Conservation (phyloP, 2,888 invertebrate genomes). For the Siphlonurus alternatus region DNA sequence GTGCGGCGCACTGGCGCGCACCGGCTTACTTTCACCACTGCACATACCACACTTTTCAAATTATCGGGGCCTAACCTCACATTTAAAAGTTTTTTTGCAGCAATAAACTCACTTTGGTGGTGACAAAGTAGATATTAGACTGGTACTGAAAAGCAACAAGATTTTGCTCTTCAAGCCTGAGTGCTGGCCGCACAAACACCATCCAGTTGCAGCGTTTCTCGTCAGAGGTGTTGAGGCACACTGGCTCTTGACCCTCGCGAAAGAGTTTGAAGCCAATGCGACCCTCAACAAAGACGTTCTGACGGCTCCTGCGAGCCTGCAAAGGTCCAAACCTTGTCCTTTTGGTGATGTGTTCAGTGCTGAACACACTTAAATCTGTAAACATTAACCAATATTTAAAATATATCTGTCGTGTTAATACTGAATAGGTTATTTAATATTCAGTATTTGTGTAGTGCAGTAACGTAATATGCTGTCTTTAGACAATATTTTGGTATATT, state of each 20-base stretch:
- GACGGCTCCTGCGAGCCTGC: constrained; percentile 9
- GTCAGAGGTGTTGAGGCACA: constrained; percentile 9
- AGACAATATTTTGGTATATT: no score
- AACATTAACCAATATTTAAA: background rate
- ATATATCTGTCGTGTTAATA: no score
- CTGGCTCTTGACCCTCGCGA: constrained; percentile 4
- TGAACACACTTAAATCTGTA: constrained; percentile 4
- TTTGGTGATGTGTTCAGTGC: constrained; percentile 8
- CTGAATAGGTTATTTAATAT: no score
- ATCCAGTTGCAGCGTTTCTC: constrained; percentile 13
- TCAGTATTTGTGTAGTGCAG: no score
- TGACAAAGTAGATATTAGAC: constrained; percentile 12
- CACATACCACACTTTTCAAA: background rate
- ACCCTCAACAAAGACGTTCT: background rate
- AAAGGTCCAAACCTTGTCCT: constrained; percentile 12
- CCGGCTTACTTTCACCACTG: no score
- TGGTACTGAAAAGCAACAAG: constrained; percentile 13
- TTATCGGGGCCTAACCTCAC: background rate
- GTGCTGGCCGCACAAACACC: constrained; percentile 12
- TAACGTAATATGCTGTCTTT: no score
- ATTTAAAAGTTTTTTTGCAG: background rate
- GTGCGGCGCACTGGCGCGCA: no score
- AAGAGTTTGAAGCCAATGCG: constrained; percentile 9
- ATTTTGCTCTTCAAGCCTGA: constrained; percentile 10
- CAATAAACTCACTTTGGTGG: constrained; percentile 8